Evolutionary conservation across 2,113 vertebrate genomes (phyloP).

Genomic region (Aplodontia rufa): DNA sequence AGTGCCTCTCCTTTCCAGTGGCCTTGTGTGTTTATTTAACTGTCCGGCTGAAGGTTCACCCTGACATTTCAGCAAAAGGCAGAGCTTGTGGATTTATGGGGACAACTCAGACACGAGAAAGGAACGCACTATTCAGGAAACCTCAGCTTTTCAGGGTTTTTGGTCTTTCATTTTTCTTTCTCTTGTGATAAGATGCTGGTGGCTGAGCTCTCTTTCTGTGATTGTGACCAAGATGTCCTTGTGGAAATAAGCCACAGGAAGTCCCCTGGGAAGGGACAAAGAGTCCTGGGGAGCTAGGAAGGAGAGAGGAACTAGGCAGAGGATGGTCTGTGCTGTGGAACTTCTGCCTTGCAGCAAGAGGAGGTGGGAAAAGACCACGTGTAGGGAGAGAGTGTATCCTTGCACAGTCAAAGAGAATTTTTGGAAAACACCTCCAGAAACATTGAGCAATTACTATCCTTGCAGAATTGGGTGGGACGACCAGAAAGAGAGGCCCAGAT

Average conservation of each 20-base stretch:
- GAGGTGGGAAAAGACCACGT: neutral
- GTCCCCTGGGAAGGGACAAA: neutral
- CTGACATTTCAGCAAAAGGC: constrained; percentile 55
- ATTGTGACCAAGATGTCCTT: neutral
- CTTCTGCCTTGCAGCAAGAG: neutral
- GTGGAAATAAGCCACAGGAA: neutral
- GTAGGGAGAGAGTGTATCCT: neutral
- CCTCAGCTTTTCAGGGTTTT: constrained; percentile 43
- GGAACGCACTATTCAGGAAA: neutral
- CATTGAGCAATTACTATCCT: neutral
- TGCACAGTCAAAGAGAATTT: neutral
- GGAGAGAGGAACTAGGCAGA: neutral
- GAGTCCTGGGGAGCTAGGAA: neutral
- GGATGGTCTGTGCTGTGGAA: neutral
- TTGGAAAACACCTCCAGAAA: neutral
- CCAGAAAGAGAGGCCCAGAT: neutral
- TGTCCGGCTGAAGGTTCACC: constrained; percentile 26
- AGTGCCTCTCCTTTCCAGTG: constrained; percentile 41
- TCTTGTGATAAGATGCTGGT: neutral
- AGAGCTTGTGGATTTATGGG: constrained; percentile 14
- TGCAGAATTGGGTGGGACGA: neutral
- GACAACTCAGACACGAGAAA: neutral
- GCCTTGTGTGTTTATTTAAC: constrained; percentile 43
- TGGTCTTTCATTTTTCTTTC: neutral
- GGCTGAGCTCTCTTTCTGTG: neutral